These are phyloP conservation scores for Labroides dimidiatus DNA, from an alignment of 2,797 vertebrate species.

Conservation along the genomic window DNA sequence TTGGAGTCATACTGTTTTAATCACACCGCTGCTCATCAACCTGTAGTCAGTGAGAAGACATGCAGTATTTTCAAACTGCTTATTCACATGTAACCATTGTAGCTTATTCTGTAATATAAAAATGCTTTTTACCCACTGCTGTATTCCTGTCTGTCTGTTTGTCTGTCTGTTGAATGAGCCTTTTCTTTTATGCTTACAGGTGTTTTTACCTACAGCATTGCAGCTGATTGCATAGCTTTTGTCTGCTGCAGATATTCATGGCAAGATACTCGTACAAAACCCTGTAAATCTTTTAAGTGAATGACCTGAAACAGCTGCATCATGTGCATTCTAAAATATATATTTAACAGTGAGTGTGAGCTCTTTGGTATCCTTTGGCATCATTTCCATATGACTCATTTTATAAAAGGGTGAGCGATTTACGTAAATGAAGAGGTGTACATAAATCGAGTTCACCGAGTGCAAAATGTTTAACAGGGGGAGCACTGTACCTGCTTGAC, in stretches of 20 bases:
- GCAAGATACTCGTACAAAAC: neutral
- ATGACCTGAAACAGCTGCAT: conserved; percentile 12
- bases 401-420: conserved; percentile 33
- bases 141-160: neutral
- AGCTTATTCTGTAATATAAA: conserved; percentile 17
- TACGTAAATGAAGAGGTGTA: conserved; percentile 33
- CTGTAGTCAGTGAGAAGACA: neutral
- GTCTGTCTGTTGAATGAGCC: conserved; percentile 4
- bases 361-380: conserved; percentile 3
- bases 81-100: neutral
- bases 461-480: conserved; percentile 20
- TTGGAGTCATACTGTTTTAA: neutral
- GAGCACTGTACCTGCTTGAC: conserved; percentile 45
- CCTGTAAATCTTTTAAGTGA: neutral
- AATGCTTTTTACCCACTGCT: conserved; percentile 13
- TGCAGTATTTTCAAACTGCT: conserved; percentile 1
- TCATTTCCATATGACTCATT: conserved; percentile 32
- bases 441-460: conserved; percentile 26
- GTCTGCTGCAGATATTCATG: conserved; percentile 7
- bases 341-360: neutral
- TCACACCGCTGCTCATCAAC: neutral
- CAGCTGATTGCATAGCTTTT: conserved; percentile 11
- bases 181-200: conserved; percentile 6
- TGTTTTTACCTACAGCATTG: conserved; percentile 19
- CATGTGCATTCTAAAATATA: conserved; percentile 4